Evolutionary conservation across 2,113 vertebrate genomes (phyloP).

Genomic region (Odontophorus gujanensis): DNA sequence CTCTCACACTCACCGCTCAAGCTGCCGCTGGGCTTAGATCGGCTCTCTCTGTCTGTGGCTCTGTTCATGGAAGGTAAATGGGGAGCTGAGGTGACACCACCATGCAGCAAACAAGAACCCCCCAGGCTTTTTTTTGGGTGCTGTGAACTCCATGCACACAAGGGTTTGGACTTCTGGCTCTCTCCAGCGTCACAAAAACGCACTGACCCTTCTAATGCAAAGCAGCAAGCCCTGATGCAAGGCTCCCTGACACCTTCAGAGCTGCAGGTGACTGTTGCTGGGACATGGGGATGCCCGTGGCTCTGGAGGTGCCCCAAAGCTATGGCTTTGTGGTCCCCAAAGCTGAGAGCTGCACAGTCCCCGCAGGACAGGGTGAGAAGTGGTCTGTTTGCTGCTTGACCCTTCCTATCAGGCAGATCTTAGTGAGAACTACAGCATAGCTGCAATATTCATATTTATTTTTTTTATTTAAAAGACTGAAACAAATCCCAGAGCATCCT

Average conservation of each 20-base stretch:
- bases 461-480: not conserved
- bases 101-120: not conserved
- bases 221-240: not conserved
- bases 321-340: too few species aligned
- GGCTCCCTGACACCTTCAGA: not conserved
- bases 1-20: constrained; percentile 56
- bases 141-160: not conserved
- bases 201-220: too few species aligned
- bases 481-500: not conserved
- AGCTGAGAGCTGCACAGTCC: not conserved
- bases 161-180: not conserved
- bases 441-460: not conserved
- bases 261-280: not conserved
- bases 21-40: constrained; percentile 82
- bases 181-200: not conserved
- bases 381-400: not conserved
- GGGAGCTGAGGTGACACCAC: fast-evolving
- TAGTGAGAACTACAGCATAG: not conserved
- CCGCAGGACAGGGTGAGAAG: not conserved
- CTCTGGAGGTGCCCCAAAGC: too few species aligned
- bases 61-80: constrained; percentile 32
- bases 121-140: too few species aligned
- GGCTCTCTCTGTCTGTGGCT: constrained; percentile 81
- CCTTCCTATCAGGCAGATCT: not conserved
- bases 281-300: fast-evolving